Evolutionary conservation across 2,797 vertebrate species (phyloP).

Genomic region (Malurus leucopterus): DNA sequence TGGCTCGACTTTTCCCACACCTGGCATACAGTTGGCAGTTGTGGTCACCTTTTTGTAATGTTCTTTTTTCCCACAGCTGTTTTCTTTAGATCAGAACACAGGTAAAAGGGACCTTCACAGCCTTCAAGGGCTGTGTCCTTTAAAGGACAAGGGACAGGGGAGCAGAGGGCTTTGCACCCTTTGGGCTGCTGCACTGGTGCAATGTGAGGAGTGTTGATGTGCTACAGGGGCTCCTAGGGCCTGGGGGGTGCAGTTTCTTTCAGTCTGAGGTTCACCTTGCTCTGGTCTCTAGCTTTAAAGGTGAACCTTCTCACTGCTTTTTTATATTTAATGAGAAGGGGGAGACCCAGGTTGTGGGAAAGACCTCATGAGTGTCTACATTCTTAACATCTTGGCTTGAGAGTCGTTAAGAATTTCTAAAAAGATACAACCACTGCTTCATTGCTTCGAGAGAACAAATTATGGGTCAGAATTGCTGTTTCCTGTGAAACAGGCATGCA

Average conservation of each 20-base stretch:
- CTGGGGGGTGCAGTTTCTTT: background rate
- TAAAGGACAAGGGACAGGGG: background rate
- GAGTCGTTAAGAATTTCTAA: background rate
- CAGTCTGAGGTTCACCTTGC: background rate
- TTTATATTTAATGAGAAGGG: background rate
- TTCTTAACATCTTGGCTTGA: background rate
- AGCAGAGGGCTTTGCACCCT: background rate
- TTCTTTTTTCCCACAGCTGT: background rate
- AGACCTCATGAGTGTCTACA: background rate
- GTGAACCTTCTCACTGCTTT: background rate
- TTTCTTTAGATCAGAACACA: background rate
- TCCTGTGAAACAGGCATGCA: background rate
- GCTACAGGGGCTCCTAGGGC: background rate
- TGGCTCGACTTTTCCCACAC: background rate
- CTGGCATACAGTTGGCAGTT: background rate
- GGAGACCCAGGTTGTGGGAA: background rate
- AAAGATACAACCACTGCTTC: background rate
- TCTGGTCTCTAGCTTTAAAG: background rate
- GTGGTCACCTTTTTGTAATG: background rate
- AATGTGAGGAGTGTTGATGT: rapidly evolving
- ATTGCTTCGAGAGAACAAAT: background rate
- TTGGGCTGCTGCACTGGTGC: rapidly evolving
- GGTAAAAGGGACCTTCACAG: background rate
- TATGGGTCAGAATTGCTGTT: background rate
- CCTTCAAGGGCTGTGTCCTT: background rate